Evolutionary conservation across 2,888 invertebrate genomes (phyloP), one percentile per base, ranked within the genome.

Genomic region (Pasiphila rectangulata): DNA sequence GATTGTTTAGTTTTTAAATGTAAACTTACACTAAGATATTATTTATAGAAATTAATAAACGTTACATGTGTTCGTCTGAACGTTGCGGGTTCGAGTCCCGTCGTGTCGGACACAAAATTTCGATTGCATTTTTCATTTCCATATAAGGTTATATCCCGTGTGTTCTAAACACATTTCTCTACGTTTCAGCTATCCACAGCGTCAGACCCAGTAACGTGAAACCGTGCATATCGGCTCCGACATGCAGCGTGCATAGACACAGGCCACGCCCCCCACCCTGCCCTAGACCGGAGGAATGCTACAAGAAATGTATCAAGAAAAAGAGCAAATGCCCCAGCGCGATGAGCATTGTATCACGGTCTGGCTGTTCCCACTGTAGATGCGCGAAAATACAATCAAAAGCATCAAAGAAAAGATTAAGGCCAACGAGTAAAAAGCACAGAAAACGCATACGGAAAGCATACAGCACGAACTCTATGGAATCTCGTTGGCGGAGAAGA

Each of bases 201-300:
- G n/a, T n/a, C n/a, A n/a, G n/a, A n/a, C n/a, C n/a, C n/a, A n/a
- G n/a, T n/a, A 67, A 75, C 61, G 24, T 79, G 47, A 83, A 83
- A 64, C 79, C 84, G 29, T 86, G 86, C 56, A 61, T 79, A 38
- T 83, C 85, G 30, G 79, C 72, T 24, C 81, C 86, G 23, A 65
- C 77, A 56, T 85, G 86, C 66, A 78, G 77, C 52, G 65, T 61
- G n/a, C 85, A 85, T 65, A 77, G 57, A 37, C 83, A 83, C 53
- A 72, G 83, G 52, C 86, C 82, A 1, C 72, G 79, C 24, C 75
- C 79, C 21, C 64, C 77, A 10, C 82, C 85, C 2, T 86, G 86
- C 47, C 72, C 78, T 5, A 46, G 72, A 12, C 85, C 83, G 23
- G 81, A 84, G 44, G 63, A 74, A 48, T 87, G 86, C 59, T 83